Evolutionary conservation across 2,888 invertebrate genomes (phyloP).

Genomic region (Aspidapion aeneum): DNA sequence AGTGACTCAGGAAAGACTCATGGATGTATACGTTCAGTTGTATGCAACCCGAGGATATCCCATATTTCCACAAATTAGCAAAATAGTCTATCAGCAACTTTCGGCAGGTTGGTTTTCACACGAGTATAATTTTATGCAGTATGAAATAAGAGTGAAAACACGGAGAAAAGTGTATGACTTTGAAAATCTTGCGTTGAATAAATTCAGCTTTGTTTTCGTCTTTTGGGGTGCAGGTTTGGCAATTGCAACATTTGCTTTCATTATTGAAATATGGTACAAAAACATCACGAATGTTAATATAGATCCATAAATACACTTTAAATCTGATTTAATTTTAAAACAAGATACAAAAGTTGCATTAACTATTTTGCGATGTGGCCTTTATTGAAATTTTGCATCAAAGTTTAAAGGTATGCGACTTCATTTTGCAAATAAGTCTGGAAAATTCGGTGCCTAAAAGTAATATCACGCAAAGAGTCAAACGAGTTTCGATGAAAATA

Average conservation of each 20-base stretch:
- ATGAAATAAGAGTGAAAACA: not conserved
- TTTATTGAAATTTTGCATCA: too few relatives aligned
- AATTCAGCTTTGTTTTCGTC: not conserved
- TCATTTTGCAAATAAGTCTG: not conserved
- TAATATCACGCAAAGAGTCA: not conserved
- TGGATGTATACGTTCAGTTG: not conserved
- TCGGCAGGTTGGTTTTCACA: not conserved
- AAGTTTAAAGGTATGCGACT: too few relatives aligned
- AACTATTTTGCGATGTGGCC: too few relatives aligned
- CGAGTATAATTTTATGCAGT: not conserved
- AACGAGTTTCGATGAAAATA: constrained; percentile 9
- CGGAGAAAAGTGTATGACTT: not conserved
- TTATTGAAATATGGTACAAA: not conserved
- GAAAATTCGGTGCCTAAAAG: not conserved
- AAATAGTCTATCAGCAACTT: not conserved
- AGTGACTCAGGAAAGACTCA: not conserved
- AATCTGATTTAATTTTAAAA: too few relatives aligned
- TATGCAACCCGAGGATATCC: not conserved
- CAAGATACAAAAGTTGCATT: too few relatives aligned
- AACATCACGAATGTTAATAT: too few relatives aligned
- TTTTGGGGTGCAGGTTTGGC: not conserved
- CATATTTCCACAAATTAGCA: not conserved
- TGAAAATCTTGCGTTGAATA: not conserved
- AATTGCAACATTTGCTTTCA: not conserved
- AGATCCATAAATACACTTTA: too few relatives aligned